Base-by-base conservation (phyloP, 2,888 invertebrate species). In the Polydrusus tereticollis region DNA sequence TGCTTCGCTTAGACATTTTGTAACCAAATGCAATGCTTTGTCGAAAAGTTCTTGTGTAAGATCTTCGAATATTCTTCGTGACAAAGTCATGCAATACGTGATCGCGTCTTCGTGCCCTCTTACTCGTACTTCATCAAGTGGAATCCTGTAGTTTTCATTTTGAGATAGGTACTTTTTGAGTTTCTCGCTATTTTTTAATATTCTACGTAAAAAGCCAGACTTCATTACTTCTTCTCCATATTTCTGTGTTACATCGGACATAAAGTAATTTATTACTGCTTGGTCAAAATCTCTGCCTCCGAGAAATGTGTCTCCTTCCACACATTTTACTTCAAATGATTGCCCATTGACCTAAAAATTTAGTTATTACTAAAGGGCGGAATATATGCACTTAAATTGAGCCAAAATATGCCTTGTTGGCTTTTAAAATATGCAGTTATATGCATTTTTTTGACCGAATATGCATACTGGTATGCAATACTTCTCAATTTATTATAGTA, bases 251-350 rank as follows among this genome's bases (percentile, higher is more conserved):
- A 64, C 5, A 16, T 20, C n/a, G 7, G n/a, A 4, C 20, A 12
- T 66, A 45, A 76, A 47, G 41, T 77, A 63, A 7, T 77, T 66
- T 2, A 77, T 45, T 10, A 80, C 10, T 21, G 75, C 64, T 55
- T 70, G 69, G 52, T 79, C 79, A 16, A 80, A 75, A 69, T 81
- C 80, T 43, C 76, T 71, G 0, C 81, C 81, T 0, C 81, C 81
- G 20, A 81, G 74, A 66, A 78, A 75, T n/a, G 75, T 71, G 45
- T 80, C 78, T 3, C 80, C 80, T 45, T 76, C 76, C 8, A 78
- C 41, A 14, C 55, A 41, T 18, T 20, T 36, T 1, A 65, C 55
- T 73, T 36, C 75, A 76, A 36, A 74, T 1, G 6, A 73, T 65
- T 68, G 73, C 64, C 55, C 72, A 50, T 23, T 60, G 36, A 70